These are phyloP conservation scores for Gambusia holbrooki DNA, from an alignment of 2,113 vertebrate species.

Conservation along the genomic window DNA sequence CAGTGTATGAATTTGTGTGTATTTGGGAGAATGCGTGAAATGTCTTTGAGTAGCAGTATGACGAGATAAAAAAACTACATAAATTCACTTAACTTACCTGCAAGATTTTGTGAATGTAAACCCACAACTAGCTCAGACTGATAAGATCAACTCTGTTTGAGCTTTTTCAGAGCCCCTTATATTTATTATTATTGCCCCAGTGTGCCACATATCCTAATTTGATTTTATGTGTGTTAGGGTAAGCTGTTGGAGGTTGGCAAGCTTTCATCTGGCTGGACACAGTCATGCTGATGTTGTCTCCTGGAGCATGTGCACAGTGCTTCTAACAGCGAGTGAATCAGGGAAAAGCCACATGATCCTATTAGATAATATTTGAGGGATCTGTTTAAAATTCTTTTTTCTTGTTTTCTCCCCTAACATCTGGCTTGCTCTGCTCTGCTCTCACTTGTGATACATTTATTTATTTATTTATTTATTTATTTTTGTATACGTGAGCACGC, in stretches of 20 bases:
- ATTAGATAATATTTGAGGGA: constrained; percentile 14
- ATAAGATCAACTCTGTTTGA: not conserved
- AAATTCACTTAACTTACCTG: not conserved
- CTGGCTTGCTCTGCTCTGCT: not conserved
- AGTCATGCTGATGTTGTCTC: not conserved
- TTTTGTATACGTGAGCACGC: not conserved
- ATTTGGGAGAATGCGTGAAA: not conserved
- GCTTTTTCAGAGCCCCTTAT: not conserved
- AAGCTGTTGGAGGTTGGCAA: not conserved
- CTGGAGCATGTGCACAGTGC: constrained; percentile 5
- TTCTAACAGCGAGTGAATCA: constrained; percentile 12
- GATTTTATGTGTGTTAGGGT: constrained; percentile 3
- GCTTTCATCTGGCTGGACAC: constrained; percentile 22
- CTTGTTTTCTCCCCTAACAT: not conserved
- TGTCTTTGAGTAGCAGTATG: not conserved
- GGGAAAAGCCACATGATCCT: constrained; percentile 11
- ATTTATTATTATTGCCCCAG: not conserved
- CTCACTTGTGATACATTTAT: not conserved
- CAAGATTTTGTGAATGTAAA: not conserved
- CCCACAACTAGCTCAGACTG: not conserved
- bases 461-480: constrained; percentile 21
- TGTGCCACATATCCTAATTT: constrained; percentile 21
- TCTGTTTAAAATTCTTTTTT: constrained; percentile 8
- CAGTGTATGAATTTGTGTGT: not conserved
- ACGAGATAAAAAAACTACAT: not conserved